Conservation (phyloP, 2,888 invertebrate genomes). For the Trimorus sp. region DNA sequence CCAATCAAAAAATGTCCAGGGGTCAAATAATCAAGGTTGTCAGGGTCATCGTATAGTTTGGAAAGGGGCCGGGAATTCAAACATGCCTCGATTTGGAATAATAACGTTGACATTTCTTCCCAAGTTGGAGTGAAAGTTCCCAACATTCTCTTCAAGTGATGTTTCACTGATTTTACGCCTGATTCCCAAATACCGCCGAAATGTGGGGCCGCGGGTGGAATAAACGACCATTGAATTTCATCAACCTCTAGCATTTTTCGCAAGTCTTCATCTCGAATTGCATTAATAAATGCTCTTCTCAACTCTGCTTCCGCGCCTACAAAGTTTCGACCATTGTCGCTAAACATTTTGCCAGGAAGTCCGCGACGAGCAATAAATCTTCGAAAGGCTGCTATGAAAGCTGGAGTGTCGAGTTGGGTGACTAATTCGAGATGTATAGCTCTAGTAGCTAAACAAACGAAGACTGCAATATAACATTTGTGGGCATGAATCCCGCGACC, state of each 20-base stretch:
- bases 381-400: background rate
- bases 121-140: background rate
- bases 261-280: background rate
- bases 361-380: background rate
- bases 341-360: background rate
- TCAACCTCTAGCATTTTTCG: background rate
- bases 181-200: background rate
- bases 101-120: background rate
- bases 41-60: no score
- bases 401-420: background rate
- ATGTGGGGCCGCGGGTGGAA: background rate
- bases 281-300: background rate
- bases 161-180: background rate
- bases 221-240: background rate
- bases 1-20: conserved; percentile 2
- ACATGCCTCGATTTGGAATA: background rate
- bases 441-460: background rate
- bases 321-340: background rate
- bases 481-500: background rate
- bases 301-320: background rate
- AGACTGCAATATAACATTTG: background rate
- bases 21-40: background rate
- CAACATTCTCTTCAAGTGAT: background rate
- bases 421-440: background rate
- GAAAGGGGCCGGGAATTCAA: background rate